These are phyloP conservation scores for Siniperca chuatsi DNA, from an alignment of 2,113 vertebrate genomes.

Conservation along the genomic window DNA sequence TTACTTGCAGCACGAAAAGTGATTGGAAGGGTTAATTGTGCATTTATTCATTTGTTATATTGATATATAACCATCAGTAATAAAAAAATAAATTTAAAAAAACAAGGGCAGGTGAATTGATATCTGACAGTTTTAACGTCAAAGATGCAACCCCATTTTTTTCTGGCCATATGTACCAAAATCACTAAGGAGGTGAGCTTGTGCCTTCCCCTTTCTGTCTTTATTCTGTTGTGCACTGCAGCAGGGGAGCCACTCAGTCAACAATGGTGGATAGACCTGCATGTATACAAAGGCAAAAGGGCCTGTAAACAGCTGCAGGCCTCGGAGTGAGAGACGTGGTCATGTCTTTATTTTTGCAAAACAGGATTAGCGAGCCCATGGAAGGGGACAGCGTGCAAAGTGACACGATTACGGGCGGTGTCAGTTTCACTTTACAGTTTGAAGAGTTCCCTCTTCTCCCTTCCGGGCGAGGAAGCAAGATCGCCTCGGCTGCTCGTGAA, in stretches of 20 bases:
- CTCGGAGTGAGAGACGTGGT: conserved; percentile 78
- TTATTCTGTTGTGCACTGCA: conserved; percentile 55
- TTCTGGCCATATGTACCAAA: not conserved
- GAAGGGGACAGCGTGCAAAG: conserved; percentile 82
- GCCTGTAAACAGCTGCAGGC: conserved; percentile 75
- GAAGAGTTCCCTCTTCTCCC: conserved; percentile 67
- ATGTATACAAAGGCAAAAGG: conserved; percentile 80
- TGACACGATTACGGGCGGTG: conserved; percentile 84
- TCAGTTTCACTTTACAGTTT: conserved; percentile 83
- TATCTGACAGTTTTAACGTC: not conserved
- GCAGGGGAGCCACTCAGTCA: conserved; percentile 80
- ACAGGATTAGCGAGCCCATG: conserved; percentile 89
- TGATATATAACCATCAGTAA: not conserved
- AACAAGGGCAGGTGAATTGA: not conserved
- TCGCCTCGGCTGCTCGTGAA: conserved; percentile 36
- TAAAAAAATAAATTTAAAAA: not conserved
- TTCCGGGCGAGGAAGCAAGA: conserved; percentile 53
- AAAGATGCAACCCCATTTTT: not conserved
- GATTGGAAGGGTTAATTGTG: not conserved
- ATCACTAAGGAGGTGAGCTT: not conserved
- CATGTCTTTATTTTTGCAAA: conserved; percentile 91
- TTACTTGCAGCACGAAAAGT: not conserved
- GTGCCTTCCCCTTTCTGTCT: conserved; percentile 17
- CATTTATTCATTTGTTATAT: not conserved
- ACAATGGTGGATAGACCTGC: conserved; percentile 81